A percentile compares a stretch with the other conserved stretches of the same genome.
phyloP scores from a whole-genome alignment of 1,140 invertebrate genomes.

The Heliothis subflexa region DNA sequence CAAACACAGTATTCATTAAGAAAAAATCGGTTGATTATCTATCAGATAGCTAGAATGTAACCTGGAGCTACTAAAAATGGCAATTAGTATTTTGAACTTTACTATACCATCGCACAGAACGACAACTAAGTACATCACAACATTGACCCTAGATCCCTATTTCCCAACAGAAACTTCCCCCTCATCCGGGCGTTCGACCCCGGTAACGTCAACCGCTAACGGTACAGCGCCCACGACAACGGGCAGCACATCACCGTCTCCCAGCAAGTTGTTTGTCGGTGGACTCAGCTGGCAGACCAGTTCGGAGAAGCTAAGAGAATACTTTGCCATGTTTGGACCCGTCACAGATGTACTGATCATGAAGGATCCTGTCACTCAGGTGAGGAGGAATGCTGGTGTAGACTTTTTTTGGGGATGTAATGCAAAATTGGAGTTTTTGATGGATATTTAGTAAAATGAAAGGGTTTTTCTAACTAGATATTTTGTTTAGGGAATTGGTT shows the following conservation, averaged over 20 bases:
- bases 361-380: conserved; percentile 97
- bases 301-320: conserved; percentile 95
- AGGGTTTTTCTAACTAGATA: no score
- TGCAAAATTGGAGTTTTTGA: not conserved
- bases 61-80: no score
- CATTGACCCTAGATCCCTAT: conserved; percentile 36
- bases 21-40: no score
- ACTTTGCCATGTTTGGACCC: conserved; percentile 96
- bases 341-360: conserved; percentile 97
- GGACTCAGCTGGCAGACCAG: conserved; percentile 97
- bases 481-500: no score
- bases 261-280: conserved; percentile 96
- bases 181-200: conserved; percentile 92
- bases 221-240: conserved; percentile 66
- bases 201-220: conserved; percentile 85
- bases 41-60: no score
- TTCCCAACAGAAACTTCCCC: conserved; percentile 73
- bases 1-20: no score
- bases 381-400: conserved; percentile 70
- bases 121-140: not conserved
- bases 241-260: conserved; percentile 90
- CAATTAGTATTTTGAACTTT: no score
- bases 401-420: not conserved
- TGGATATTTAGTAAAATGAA: not conserved
- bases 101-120: not conserved